Base-by-base conservation (phyloP, 2,113 vertebrate genomes). In the Natator depressus region DNA sequence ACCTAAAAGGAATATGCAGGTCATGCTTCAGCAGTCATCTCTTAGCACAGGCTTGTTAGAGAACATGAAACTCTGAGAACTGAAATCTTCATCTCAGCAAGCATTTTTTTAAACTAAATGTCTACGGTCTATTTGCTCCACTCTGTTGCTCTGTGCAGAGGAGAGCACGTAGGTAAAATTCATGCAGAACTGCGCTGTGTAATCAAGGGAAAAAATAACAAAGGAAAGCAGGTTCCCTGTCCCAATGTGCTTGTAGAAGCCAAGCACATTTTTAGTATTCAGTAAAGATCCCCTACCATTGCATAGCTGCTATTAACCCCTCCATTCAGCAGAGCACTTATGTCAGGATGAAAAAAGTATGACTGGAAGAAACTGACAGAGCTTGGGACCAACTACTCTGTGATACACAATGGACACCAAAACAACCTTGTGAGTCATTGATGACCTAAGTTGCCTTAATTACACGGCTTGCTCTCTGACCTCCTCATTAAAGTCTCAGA, bases 71-170 rank as follows among this genome's bases (percentile, higher is more conserved):
- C 83, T 89, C 76, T 78, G 49, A 81, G 79, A 85, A 93, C 8
- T 50, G 57, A 95, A 97, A 96, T 78, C 85, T 94, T 97, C 57
- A 91, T 84, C 69, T 95, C 87, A 89, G 88, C 95, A 95, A 92
- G 83, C 84, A 92, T 78, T 94, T 96, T 95, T 90, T n/a, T 47
- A 90, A 75, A 20, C 78, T 92, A 90, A 94, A 38, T 89, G 94
- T 93, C 83, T 94, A 62, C 80, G 90, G 96, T 65, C 96, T 92
- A 95, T 95, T 96, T 95, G 47, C 62, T 93, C 57, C 90, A 82
- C 83, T 86, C 91, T 53, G 57, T 92, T 80, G 42, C 80, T 62
- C 94, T 80, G 80, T 78, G 78, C 22, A 93, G 49, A 84, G 84
- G 46, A 85, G 91, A 51, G 75, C 91, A 94, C 91, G 90, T 81